Conservation (phyloP, 2,113 vertebrate genomes). For the Hypocryptadius cinnamomeus region DNA sequence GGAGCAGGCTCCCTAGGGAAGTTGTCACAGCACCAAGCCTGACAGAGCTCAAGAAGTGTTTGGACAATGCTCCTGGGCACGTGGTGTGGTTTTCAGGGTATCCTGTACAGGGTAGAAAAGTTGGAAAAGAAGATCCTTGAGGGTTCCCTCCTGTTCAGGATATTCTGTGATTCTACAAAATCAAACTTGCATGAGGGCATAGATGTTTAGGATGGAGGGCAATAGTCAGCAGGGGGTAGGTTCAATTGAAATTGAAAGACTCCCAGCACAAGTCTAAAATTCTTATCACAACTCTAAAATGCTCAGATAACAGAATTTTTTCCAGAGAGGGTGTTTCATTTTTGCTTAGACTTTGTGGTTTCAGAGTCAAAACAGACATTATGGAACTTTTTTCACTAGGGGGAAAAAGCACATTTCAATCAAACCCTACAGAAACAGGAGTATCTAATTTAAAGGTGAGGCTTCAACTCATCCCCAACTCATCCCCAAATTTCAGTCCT, state of each 20-base stretch:
- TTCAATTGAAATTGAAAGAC: neutral
- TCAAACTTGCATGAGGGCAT: neutral
- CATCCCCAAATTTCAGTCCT: neutral
- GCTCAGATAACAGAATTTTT: neutral
- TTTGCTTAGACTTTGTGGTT: neutral
- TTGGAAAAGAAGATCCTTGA: neutral
- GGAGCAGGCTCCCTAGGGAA: neutral
- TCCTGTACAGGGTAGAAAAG: neutral
- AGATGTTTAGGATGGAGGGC: neutral
- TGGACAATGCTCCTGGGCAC: neutral
- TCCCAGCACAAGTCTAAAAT: neutral
- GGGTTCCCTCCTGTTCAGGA: neutral
- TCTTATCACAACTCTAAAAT: neutral
- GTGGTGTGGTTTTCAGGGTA: neutral
- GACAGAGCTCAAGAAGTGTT: neutral
- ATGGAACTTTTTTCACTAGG: neutral
- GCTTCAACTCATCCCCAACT: neutral
- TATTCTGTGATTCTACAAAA: neutral
- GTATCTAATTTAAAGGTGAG: neutral
- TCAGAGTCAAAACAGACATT: neutral
- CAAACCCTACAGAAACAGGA: neutral
- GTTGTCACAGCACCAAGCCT: neutral
- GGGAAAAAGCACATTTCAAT: rapidly evolving
- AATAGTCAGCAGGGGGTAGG: neutral
- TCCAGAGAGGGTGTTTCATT: neutral